phyloP scores from a whole-genome alignment of 2,888 invertebrate genomes.

The Drosophila tanythrix region DNA sequence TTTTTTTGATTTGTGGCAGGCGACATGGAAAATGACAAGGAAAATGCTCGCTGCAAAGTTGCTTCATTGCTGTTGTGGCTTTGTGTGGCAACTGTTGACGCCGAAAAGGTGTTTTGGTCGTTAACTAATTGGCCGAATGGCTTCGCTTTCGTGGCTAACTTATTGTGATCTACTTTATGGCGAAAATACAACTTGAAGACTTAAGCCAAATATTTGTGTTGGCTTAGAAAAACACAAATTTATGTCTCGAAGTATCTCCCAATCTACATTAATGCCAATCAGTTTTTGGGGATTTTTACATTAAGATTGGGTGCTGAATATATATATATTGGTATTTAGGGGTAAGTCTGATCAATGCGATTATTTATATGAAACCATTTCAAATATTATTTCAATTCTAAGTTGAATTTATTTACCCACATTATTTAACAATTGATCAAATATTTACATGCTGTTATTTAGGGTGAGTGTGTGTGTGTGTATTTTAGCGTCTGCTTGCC shows the following conservation, averaged over 20 bases:
- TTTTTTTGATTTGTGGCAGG: constrained; percentile 78
- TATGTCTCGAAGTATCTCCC: too few relatives aligned
- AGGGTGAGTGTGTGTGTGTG: background rate
- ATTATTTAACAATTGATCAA: background rate
- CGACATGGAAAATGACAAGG: constrained; percentile 71
- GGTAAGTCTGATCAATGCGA: background rate
- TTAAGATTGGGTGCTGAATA: background rate
- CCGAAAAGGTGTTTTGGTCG: constrained; percentile 39
- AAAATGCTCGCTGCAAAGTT: constrained; percentile 46
- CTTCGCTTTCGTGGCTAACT: constrained; percentile 10
- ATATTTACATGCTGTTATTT: background rate
- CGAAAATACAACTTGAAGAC: background rate
- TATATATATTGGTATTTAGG: background rate
- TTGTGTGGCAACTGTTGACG: constrained; percentile 15
- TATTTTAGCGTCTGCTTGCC: background rate
- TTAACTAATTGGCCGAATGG: constrained; percentile 36
- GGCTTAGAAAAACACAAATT: background rate
- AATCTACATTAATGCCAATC: background rate
- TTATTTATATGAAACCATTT: background rate
- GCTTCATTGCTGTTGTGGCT: constrained; percentile 17
- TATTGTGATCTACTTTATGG: constrained; percentile 26
- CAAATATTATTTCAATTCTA: background rate
- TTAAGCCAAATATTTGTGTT: background rate
- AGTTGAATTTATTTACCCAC: background rate
- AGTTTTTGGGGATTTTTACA: background rate